Evolutionary conservation across 1,140 invertebrate genomes (phyloP).

Genomic region (Lerema accius): DNA sequence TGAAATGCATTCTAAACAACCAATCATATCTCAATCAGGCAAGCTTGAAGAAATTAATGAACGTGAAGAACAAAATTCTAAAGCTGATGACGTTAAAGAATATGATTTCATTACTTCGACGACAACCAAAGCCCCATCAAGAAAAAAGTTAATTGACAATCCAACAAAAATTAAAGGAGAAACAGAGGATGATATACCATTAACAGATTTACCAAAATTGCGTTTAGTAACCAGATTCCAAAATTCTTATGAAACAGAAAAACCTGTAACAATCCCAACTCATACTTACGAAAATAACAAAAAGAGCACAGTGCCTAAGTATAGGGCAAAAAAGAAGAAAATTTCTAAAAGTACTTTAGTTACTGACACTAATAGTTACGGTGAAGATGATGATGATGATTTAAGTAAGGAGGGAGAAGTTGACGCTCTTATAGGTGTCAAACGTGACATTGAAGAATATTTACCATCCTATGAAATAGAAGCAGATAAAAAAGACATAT

Average conservation of each 20-base stretch:
- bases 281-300: constrained; percentile 27
- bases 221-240: constrained; percentile 59
- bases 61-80: constrained; percentile 52
- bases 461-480: constrained; percentile 68
- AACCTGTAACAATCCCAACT: constrained; percentile 12
- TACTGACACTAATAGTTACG: constrained; percentile 70
- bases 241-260: constrained; percentile 35
- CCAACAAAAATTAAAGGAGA: constrained; percentile 44
- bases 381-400: constrained; percentile 63
- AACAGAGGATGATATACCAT: constrained; percentile 36
- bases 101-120: constrained; percentile 34
- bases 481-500: constrained; percentile 29
- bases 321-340: constrained; percentile 72
- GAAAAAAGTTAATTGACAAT: constrained; percentile 44
- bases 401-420: constrained; percentile 67
- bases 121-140: constrained; percentile 37
- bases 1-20: background rate
- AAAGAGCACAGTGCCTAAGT: constrained; percentile 49
- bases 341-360: constrained; percentile 66
- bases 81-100: constrained; percentile 55
- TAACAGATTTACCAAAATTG: constrained; percentile 44
- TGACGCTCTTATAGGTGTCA: constrained; percentile 66
- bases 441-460: constrained; percentile 69
- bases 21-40: constrained; percentile 1
- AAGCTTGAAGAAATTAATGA: constrained; percentile 35